Percentiles rank a stretch among this genome's conserved stretches.
phyloP scores from a whole-genome alignment of 2,888 invertebrate genomes.

The Oxyteleia sp. region DNA sequence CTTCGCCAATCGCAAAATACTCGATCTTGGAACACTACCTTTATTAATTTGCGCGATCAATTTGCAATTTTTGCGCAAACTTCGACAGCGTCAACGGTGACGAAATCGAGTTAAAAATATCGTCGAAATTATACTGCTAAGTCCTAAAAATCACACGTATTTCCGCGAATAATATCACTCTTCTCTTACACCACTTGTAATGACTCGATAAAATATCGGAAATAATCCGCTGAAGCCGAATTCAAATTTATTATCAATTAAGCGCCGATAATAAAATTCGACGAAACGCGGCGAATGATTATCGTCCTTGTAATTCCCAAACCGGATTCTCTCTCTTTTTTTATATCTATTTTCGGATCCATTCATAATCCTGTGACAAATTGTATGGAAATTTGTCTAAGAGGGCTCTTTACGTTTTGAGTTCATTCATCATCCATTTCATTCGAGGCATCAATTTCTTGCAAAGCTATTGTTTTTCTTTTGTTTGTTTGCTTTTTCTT shows the following conservation, averaged over 20 bases:
- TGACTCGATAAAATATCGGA: neutral
- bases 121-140: neutral
- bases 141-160: too few relatives aligned
- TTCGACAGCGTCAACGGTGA: too few relatives aligned
- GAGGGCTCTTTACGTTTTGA: too few relatives aligned
- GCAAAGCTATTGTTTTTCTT: too few relatives aligned
- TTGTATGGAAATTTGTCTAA: too few relatives aligned
- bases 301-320: neutral
- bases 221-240: neutral
- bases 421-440: too few relatives aligned
- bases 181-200: too few relatives aligned
- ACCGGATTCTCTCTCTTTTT: neutral
- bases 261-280: neutral
- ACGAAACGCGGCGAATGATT: neutral
- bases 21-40: neutral
- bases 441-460: neutral
- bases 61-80: neutral
- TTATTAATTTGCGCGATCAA: neutral
- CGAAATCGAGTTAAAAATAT: neutral
- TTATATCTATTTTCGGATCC: too few relatives aligned
- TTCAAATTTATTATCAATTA: slow-evolving; percentile 5
- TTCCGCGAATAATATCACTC: neutral
- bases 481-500: too few relatives aligned
- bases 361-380: too few relatives aligned
- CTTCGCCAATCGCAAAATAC: neutral